phyloP scores from a whole-genome alignment of 2,888 invertebrate genomes.

The Drosophila mulleri region DNA sequence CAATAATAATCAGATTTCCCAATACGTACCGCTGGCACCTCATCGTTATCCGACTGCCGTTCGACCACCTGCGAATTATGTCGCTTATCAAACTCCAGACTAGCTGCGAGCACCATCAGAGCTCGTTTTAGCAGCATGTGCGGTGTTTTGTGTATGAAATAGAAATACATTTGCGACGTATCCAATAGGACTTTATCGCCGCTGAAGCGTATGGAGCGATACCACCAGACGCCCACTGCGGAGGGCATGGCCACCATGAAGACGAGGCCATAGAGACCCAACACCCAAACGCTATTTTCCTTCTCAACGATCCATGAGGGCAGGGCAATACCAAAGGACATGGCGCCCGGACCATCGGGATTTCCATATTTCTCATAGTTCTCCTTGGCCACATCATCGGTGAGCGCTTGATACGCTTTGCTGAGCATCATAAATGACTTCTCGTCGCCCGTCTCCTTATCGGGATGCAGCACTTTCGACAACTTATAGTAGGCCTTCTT shows the following conservation, averaged over 20 bases:
- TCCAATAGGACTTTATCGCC: slow-evolving; percentile 98
- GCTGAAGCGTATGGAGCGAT: slow-evolving; percentile 97
- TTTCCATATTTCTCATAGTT: slow-evolving; percentile 99
- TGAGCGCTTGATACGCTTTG: slow-evolving; percentile 96
- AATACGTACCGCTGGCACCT: slow-evolving; percentile 93
- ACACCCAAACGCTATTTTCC: slow-evolving; percentile 99
- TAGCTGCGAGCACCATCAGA: slow-evolving; percentile 98
- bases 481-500: slow-evolving; percentile 98
- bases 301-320: slow-evolving; percentile 99
- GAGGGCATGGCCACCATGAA: slow-evolving; percentile 99
- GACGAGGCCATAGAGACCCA: slow-evolving; percentile 96
- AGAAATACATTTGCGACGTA: slow-evolving; percentile 98
- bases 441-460: slow-evolving; percentile 98
- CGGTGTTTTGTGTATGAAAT: slow-evolving; percentile 97
- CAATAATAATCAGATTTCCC: neutral
- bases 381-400: slow-evolving; percentile 97
- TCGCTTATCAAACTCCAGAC: slow-evolving; percentile 97
- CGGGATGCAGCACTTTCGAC: slow-evolving; percentile 97
- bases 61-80: slow-evolving; percentile 98
- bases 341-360: slow-evolving; percentile 99
- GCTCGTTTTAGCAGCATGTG: slow-evolving; percentile 97
- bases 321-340: slow-evolving; percentile 99
- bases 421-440: slow-evolving; percentile 98
- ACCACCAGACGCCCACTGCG: slow-evolving; percentile 99
- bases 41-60: slow-evolving; percentile 96